Conservation (phyloP, 1,140 invertebrate species). For the Zeugodacus cucurbitae region DNA sequence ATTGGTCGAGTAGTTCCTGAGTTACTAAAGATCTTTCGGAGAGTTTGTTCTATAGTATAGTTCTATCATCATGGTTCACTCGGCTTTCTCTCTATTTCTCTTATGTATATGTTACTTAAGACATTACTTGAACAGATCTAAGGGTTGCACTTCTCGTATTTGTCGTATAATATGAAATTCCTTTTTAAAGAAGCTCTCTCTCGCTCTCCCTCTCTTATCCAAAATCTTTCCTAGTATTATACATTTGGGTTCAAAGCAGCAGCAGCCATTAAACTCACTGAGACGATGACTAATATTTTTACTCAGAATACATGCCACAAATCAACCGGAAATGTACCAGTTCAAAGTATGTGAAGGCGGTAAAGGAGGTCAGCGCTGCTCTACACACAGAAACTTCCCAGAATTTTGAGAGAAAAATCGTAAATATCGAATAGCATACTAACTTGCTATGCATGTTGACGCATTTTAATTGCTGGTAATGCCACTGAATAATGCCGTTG, state of each 20-base stretch:
- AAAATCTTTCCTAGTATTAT: too few species aligned
- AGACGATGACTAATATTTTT: neutral
- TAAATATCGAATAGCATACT: neutral
- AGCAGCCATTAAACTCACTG: too few species aligned
- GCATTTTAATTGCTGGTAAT: conserved; percentile 15
- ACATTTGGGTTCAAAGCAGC: too few species aligned
- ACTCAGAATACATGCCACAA: neutral
- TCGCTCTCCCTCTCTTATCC: too few species aligned
- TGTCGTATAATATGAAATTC: neutral
- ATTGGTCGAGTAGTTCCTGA: too few species aligned
- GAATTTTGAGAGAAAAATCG: neutral
- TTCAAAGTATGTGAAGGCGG: neutral
- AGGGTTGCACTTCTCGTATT: too few species aligned
- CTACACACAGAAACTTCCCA: neutral
- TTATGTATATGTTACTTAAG: too few species aligned
- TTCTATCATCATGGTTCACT: too few species aligned
- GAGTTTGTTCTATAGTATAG: too few species aligned
- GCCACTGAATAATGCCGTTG: neutral
- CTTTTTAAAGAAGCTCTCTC: neutral
- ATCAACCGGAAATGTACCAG: neutral
- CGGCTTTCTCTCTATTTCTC: too few species aligned
- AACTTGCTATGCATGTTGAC: neutral
- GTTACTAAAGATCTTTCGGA: too few species aligned
- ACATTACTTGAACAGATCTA: too few species aligned
- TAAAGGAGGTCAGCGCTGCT: neutral